Conservation (phyloP, 1,140 invertebrate species). For the Drosophila oshimai region DNA sequence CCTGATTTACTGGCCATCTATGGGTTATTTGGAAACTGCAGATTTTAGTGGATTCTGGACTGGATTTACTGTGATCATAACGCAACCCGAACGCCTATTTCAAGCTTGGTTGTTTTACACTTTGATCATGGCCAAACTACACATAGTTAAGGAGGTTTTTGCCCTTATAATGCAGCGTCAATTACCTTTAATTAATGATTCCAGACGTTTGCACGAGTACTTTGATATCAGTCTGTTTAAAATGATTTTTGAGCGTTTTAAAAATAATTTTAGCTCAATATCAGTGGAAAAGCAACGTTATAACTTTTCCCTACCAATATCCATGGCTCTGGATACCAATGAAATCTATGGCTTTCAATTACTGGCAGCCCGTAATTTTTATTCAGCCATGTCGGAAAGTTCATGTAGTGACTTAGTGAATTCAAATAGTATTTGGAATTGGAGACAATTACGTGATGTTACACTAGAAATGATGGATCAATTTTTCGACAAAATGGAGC, state of each 20-base stretch:
- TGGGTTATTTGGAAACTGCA: neutral
- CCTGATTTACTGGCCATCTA: neutral
- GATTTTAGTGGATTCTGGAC: neutral
- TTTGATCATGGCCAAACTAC: conserved; percentile 19
- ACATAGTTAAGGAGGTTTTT: neutral
- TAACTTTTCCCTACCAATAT: neutral
- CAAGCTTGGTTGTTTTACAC: neutral
- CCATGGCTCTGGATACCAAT: neutral
- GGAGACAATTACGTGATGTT: conserved; percentile 8
- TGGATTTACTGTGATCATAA: neutral
- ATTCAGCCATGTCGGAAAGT: neutral
- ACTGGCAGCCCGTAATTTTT: conserved; percentile 36
- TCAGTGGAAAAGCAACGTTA: too few relatives aligned
- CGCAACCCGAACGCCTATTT: neutral
- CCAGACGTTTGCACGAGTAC: neutral
- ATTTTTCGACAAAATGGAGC: neutral
- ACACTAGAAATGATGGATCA: neutral
- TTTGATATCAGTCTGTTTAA: neutral
- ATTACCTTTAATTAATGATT: conserved; percentile 7
- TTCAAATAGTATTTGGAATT: neutral
- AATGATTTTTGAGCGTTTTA: neutral
- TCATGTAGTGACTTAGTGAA: neutral
- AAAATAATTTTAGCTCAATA: neutral
- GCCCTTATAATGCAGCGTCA: neutral
- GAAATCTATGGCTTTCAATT: conserved; percentile 30